A percentile compares a stretch with the other conserved stretches of the same genome.
These are phyloP conservation scores for Sternotherus odoratus DNA, from an alignment of 2,797 vertebrate genomes.

Conservation along the genomic window DNA sequence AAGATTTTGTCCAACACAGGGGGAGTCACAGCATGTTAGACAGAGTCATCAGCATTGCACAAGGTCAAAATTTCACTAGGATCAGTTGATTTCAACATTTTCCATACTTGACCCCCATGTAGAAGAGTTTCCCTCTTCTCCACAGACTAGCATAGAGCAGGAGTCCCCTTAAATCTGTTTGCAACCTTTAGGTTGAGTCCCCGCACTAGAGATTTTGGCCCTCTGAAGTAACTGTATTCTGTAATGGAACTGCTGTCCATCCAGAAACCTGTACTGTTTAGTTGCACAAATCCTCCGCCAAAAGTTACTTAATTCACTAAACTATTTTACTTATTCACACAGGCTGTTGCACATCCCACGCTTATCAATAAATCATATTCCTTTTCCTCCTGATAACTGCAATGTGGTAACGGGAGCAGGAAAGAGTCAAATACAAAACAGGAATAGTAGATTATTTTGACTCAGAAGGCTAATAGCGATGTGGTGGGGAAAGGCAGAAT, in stretches of 20 bases:
- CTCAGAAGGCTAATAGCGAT: neutral
- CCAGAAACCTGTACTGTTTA: neutral
- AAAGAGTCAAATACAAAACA: slow-evolving; percentile 23
- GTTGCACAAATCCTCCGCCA: neutral
- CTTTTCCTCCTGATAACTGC: slow-evolving; percentile 14
- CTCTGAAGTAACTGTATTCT: neutral
- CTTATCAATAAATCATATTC: slow-evolving; percentile 33
- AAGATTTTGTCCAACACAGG: neutral
- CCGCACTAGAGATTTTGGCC: neutral
- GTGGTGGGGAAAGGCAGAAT: neutral
- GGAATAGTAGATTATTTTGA: slow-evolving; percentile 7
- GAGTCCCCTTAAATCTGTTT: neutral
- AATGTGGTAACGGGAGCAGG: slow-evolving; percentile 13
- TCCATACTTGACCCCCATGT: neutral
- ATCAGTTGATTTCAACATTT: neutral
- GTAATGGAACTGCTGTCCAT: neutral
- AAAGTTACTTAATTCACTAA: neutral
- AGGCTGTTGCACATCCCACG: neutral
- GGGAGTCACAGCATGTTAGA: neutral
- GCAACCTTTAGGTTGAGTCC: neutral
- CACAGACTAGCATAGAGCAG: too few relatives aligned
- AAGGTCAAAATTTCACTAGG: neutral
- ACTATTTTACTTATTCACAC: neutral
- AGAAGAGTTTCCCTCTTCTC: neutral
- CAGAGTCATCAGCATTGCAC: neutral